Evolutionary conservation across 1,140 invertebrate species (phyloP), one percentile per base, ranked within the genome.

Genomic region (Orussus abietinus): DNA sequence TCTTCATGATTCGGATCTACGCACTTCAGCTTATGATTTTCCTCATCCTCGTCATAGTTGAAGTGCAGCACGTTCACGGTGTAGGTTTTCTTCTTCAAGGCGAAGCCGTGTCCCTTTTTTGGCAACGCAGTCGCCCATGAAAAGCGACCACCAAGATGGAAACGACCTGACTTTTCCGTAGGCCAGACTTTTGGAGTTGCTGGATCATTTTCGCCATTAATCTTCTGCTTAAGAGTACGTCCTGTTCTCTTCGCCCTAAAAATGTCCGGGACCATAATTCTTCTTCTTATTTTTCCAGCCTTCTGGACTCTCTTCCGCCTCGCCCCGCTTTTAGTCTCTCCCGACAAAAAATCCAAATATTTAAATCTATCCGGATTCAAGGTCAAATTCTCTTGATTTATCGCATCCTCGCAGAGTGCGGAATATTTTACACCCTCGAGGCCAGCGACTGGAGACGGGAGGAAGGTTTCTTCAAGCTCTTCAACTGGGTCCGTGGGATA

Each of bases 241-340:
- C 11, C 21, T 15, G n/a, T 19, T 22, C 11, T 22, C 32, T 38
- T 30, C 20, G n/a, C n/a, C n/a, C n/a, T n/a, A n/a, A n/a, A n/a
- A n/a, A n/a, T n/a, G 14, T 42, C 19, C 18, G 42, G 22, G 30
- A 38, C 29, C 19, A 41, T 26, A 41, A 37, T 22, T 45, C 26
- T 45, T 42, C 42, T 30, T 31, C 17, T 29, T 13, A 12, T 17
- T n/a, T n/a, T n/a, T n/a, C n/a, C n/a, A n/a, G n/a, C n/a, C n/a
- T n/a, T n/a, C n/a, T n/a, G n/a, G n/a, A n/a, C n/a, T n/a, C n/a
- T n/a, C n/a, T n/a, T n/a, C n/a, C n/a, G n/a, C n/a, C n/a, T n/a
- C n/a, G n/a, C n/a, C n/a, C n/a, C n/a, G n/a, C n/a, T n/a, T n/a
- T n/a, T n/a, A n/a, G n/a, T n/a, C n/a, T n/a, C n/a, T n/a, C n/a